Evolutionary conservation across 2,113 vertebrate genomes (phyloP).

Genomic region (Amazona vittata): DNA sequence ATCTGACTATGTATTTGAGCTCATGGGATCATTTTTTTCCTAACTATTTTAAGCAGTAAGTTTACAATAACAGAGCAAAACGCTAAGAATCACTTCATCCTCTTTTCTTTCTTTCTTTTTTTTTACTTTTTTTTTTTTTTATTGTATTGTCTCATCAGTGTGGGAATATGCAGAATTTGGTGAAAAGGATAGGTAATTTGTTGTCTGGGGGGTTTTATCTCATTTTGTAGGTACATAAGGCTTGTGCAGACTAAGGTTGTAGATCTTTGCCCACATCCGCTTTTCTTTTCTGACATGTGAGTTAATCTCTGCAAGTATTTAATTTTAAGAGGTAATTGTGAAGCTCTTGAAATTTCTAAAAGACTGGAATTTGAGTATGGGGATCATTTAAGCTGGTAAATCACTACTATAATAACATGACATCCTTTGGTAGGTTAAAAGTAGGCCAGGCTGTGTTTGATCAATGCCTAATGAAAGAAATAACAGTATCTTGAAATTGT

Average conservation of each 20-base stretch:
- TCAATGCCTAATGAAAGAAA: not conserved
- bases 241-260: not conserved
- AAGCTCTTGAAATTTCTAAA: not conserved
- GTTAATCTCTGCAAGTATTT: slow-evolving; percentile 21
- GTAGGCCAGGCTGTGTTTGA: not conserved
- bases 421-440: not conserved
- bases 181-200: not conserved
- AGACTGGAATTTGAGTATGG: not conserved
- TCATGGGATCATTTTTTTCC: slow-evolving; percentile 59
- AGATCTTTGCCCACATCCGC: not conserved
- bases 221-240: not conserved
- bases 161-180: slow-evolving; percentile 37
- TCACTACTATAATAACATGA: not conserved
- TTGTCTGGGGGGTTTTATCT: not conserved
- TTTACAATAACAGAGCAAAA: slow-evolving; percentile 72
- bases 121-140: not conserved
- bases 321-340: not conserved
- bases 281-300: slow-evolving; percentile 41
- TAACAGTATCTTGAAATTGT: not conserved
- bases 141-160: not conserved
- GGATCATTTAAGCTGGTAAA: not conserved
- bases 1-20: slow-evolving; percentile 67
- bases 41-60: slow-evolving; percentile 77
- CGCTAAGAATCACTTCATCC: not conserved
- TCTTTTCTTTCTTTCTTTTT: not conserved